Evolutionary conservation across 2,888 invertebrate species (phyloP), one percentile per base, ranked within the genome.

Genomic region (Scaptomyza cyrtandrae): DNA sequence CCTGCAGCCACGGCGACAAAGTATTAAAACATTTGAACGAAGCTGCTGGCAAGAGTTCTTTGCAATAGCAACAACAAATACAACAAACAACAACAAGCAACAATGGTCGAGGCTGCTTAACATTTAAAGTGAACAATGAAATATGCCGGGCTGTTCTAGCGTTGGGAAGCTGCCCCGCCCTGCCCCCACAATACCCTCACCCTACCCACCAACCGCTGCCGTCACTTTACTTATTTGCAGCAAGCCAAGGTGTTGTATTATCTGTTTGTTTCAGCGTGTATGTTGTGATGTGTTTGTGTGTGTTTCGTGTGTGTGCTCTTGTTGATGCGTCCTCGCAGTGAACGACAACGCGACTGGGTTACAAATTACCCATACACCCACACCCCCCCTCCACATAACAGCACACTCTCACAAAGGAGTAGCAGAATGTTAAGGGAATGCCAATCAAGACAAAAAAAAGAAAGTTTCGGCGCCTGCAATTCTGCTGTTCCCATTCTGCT

Each of bases 61-160:
- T 58, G 49, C 35, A 52, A 31, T 39, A 53, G 43, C 69, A 60
- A 24, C 46, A 50, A 14, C 62, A 63, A 49, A 44, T 73, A 31
- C 61, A 65, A 48, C 57, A 74, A 24, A 35, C 33, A 64, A 24
- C 44, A 54, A 44, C 14, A 50, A 35, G 52, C 64, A 53, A 70
- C 64, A 64, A 49, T 80, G 67, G 70, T 52, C 69, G 72, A 67
- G 73, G 74, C 87, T 84, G 83, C 67, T 83, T 75, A 83, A 87
- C 83, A 83, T 89, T 83, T 89, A 87, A 83, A 84, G 82, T 81
- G 83, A 87, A 88, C 89, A 88, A 84, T 85, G 86, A 87, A 89
- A 81, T 89, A 85, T 85, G 75, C 70, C 76, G 52, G 60, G 67
- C 54, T 67, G 58, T 70, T 44, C 45, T 52, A 62, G 43, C 44